Base-by-base conservation (phyloP, 2,888 invertebrate genomes). In the Neocrepidodera transversa region DNA sequence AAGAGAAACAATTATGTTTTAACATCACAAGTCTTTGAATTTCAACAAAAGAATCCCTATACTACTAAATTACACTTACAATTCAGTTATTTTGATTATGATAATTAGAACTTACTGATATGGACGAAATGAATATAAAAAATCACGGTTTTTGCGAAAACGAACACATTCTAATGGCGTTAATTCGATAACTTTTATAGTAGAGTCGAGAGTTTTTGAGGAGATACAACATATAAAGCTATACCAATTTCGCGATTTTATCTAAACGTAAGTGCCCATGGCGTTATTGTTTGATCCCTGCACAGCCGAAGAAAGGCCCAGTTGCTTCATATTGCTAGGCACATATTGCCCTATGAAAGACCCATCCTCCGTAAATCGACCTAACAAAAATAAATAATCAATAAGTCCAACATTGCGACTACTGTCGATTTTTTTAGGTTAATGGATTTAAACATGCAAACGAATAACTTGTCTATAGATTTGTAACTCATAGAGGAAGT, bases 271-370 rank as follows among this genome's bases (percentile, higher is more conserved):
- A 70, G 87, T 87, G 75, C 87, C 87, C 79, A 85, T 84, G 67
- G 86, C 83, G 74, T 83, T 83, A 71, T 81, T 82, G 63, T 75
- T 75, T 64, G 74, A 71, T 61, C 76, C 76, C 49, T 69, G 67
- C 59, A 73, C 67, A 66, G 82, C 79, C 68, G 81, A 79, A 65
- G 81, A 81, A 69, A 81, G 78, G 73, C 82, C 80, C 60, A 84
- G 80, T 60, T 87, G 85, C 74, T 85, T 88, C 74, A 88, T 84
- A 75, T 88, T 90, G 69, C 89, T 90, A 59, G 92, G 92, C 75
- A 95, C 95, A 81, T 97, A 97, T 82, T 95, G 95, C 45, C 97
- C 97, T 80, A 97, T 97, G 82, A 97, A 97, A 65, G 96, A 96
- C 47, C 96, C 96, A 82, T 97, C 96, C 83, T 97, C 97, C 67